A percentile compares a stretch with the other conserved stretches of the same genome.
These are phyloP conservation scores for Tautogolabrus adspersus DNA, from an alignment of 2,113 vertebrate genomes.

Conservation along the genomic window DNA sequence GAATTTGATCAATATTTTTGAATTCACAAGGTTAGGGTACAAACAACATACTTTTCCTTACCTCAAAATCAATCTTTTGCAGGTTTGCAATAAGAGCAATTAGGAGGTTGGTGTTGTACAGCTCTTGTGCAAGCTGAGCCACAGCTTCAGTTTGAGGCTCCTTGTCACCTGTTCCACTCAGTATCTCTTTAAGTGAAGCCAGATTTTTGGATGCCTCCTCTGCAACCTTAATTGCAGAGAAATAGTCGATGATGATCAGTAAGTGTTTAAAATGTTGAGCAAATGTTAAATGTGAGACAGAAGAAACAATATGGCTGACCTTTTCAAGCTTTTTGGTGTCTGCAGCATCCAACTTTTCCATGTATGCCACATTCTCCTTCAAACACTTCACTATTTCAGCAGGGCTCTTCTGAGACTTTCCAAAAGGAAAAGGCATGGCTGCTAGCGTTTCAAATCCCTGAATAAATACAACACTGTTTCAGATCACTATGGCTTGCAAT, in stretches of 20 bases:
- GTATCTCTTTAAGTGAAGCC: conserved; percentile 84
- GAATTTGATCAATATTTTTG: conserved; percentile 47
- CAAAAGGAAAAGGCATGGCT: conserved; percentile 87
- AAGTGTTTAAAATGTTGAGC: background rate
- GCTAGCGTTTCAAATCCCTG: conserved; percentile 31
- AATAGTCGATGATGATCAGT: background rate
- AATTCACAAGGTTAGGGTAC: background rate
- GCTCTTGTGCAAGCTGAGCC: conserved; percentile 86
- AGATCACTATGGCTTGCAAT: background rate
- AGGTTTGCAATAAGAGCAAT: conserved; percentile 85
- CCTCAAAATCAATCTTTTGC: conserved; percentile 87
- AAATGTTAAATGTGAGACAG: background rate
- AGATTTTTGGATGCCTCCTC: conserved; percentile 86
- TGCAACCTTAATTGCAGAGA: conserved; percentile 72
- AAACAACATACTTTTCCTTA: conserved; percentile 33
- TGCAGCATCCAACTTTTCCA: conserved; percentile 84
- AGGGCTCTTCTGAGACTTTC: conserved; percentile 87
- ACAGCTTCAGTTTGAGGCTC: conserved; percentile 88
- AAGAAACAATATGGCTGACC: conserved; percentile 57
- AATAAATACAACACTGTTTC: conserved; percentile 18
- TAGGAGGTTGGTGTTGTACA: conserved; percentile 87
- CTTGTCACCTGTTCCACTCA: conserved; percentile 85
- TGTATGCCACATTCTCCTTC: conserved; percentile 83
- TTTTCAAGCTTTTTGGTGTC: conserved; percentile 87
- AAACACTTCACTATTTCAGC: conserved; percentile 85